Evolutionary conservation across 2,113 vertebrate species (phyloP).

Genomic region (Antechinus stuartii): DNA sequence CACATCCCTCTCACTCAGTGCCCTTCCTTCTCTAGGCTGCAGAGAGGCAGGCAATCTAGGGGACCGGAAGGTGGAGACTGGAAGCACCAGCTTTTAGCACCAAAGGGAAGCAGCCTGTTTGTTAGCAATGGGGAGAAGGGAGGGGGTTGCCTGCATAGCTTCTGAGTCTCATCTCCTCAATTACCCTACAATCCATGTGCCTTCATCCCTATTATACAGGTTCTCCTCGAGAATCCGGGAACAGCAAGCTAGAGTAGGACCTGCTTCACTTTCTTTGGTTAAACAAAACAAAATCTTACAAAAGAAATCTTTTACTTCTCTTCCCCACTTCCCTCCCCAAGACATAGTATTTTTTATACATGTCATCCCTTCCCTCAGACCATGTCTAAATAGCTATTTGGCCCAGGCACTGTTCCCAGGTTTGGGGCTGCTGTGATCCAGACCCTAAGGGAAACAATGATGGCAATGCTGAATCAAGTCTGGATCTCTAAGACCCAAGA

Average conservation of each 20-base stretch:
- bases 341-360: not conserved
- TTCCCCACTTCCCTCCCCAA: not conserved
- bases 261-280: conserved; percentile 50
- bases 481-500: not conserved
- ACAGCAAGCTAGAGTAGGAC: not conserved
- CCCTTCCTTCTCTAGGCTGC: no score
- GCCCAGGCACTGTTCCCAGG: not conserved
- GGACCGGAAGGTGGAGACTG: not conserved
- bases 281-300: conserved; percentile 40
- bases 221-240: not conserved
- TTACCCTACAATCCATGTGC: not conserved
- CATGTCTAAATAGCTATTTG: not conserved
- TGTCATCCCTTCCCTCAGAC: not conserved
- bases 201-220: not conserved
- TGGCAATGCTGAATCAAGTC: not conserved
- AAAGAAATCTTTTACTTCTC: conserved; percentile 14
- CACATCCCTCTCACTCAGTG: no score
- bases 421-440: not conserved
- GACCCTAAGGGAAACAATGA: not conserved
- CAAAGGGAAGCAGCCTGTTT: not conserved
- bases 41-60: not conserved
- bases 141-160: not conserved
- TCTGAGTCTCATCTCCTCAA: not conserved
- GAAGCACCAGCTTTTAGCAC: not conserved
- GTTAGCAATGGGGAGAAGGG: not conserved